phyloP scores from a whole-genome alignment of 2,888 invertebrate species.

The Leptinotarsa peninsularis region DNA sequence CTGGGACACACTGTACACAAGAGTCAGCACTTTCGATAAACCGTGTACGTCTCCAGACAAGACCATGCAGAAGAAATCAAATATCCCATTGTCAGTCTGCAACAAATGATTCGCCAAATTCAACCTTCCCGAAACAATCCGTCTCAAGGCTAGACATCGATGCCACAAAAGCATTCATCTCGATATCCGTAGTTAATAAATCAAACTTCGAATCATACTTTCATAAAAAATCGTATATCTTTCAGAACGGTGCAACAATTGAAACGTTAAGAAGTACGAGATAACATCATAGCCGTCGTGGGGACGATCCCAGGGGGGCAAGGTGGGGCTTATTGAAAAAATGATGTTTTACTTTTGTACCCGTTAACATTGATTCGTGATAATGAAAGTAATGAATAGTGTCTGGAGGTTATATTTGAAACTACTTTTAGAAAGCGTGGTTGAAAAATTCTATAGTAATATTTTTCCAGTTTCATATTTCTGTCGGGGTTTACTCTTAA shows the following conservation, averaged over 20 bases:
- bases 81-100: conserved; percentile 1
- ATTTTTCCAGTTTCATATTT: too few species aligned
- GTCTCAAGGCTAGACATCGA: conserved; percentile 19
- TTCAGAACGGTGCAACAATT: conserved; percentile 14
- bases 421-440: too few species aligned
- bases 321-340: neutral
- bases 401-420: too few species aligned
- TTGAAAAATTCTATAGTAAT: too few species aligned
- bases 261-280: conserved; percentile 2
- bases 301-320: neutral
- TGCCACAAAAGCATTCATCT: conserved; percentile 21
- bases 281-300: conserved; percentile 7
- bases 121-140: conserved; percentile 12
- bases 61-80: neutral
- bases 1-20: neutral
- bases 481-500: too few species aligned
- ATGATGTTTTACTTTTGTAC: neutral
- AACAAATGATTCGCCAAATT: conserved; percentile 17
- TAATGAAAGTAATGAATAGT: neutral
- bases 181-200: conserved; percentile 22
- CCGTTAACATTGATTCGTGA: neutral
- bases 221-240: conserved; percentile 23
- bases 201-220: conserved; percentile 23
- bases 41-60: neutral
- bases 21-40: neutral